Conservation (phyloP, 1,140 invertebrate species). For the Drosophila ercepeae region DNA sequence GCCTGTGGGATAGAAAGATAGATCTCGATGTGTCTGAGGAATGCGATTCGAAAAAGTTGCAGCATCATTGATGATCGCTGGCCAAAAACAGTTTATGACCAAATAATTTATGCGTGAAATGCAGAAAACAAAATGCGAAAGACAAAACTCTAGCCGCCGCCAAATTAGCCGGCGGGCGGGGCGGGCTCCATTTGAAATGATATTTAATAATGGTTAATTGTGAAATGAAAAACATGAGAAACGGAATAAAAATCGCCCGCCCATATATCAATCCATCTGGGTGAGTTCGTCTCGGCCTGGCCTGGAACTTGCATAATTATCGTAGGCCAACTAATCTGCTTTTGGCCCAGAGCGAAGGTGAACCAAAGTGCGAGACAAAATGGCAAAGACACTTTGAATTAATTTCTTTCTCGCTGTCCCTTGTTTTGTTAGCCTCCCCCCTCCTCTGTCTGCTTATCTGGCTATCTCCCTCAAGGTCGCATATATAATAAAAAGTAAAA, state of each 20-base stretch:
- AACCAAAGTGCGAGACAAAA: constrained; percentile 55
- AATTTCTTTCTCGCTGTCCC: constrained; percentile 26
- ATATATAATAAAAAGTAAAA: constrained; percentile 54
- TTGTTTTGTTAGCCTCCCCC: no score
- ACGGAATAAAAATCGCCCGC: constrained; percentile 36
- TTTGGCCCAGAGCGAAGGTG: constrained; percentile 12
- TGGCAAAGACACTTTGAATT: constrained; percentile 59
- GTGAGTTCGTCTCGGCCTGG: constrained; percentile 13
- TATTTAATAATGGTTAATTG: constrained; percentile 76
- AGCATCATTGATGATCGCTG: constrained; percentile 54
- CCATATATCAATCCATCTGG: constrained; percentile 42
- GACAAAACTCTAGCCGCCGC: constrained; percentile 18
- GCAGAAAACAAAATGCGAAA: constrained; percentile 62
- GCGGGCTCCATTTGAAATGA: constrained; percentile 66
- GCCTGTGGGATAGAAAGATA: constrained; percentile 16
- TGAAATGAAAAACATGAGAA: constrained; percentile 67
- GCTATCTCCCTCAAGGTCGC: constrained; percentile 70
- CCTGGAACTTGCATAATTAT: constrained; percentile 61
- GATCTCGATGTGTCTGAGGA: constrained; percentile 16
- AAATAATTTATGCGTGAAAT: constrained; percentile 74
- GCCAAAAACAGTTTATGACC: constrained; percentile 40
- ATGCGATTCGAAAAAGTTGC: constrained; percentile 50
- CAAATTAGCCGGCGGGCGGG: constrained; percentile 37
- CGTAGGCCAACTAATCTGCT: constrained; percentile 19
- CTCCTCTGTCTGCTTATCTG: not conserved